Base-by-base conservation (phyloP, 2,797 vertebrate species). In the Tadarida brasiliensis region DNA sequence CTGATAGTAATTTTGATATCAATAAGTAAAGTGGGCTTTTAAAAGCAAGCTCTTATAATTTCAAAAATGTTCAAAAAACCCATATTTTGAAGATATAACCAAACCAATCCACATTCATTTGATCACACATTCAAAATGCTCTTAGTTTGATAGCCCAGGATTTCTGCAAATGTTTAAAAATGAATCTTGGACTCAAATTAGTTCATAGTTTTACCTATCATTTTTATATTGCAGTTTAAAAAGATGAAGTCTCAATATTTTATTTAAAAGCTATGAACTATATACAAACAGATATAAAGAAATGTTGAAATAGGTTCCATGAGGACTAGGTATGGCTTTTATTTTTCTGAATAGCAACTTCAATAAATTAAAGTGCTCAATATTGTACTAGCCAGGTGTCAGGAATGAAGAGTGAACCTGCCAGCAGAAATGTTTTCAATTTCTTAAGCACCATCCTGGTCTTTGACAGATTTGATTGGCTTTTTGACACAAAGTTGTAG, bases 361-460 rank as follows among this genome's bases (percentile, higher is more conserved):
- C 97, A 95, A 97, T 98, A 99, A 98, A 99, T 99, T 97, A 98
- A 94, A 97, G 95, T 61, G 54, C 94, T 99, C 97, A 94, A 98
- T 98, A 98, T 85, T 98, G 96, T 87, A 98, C 97, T 91, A 97
- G 90, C 71, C 74, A 26, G 77, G 96, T 98, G 96, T 97, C 98
- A 98, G 92, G 98, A 98, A 98, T 97, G 97, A 99, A 98, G 87
- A 98, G 97, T 95, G 97, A 98, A 98, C 95, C 97, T 90, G 80
- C 87, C 98, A 98, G 93, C 74, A 98, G 96, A 98, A 98, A 98
- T 97, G 97, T 98, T 98, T 98, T 98, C 98, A 92, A 98, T 98
- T 98, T 98, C 97, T 98, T 98, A 98, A 98, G 83, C 96, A 97
- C 94, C 87, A 88, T 97, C 94, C 94, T 97, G 80, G 97, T 95